These are phyloP conservation scores for Pygmarrhopalites habei DNA, from an alignment of 1,140 invertebrate genomes.

Conservation along the genomic window DNA sequence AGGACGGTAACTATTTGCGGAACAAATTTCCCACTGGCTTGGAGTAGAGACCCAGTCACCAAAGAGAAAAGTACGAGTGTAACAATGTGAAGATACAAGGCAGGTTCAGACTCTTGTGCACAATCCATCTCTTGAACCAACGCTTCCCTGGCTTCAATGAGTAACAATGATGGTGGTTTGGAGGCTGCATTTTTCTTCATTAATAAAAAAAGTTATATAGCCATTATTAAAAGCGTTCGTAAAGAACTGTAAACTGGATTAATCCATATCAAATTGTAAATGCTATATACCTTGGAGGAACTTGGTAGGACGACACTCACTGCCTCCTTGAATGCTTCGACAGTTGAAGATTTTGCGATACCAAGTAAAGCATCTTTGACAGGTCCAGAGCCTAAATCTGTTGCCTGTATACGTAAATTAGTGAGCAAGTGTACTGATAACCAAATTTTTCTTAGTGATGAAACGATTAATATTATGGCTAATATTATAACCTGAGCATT, in stretches of 20 bases:
- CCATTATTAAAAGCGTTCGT: too few species aligned
- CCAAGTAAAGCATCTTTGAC: constrained; percentile 73
- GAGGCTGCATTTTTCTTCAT: constrained; percentile 56
- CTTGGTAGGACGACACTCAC: constrained; percentile 58
- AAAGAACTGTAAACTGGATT: too few species aligned
- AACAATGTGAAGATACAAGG: constrained; percentile 73
- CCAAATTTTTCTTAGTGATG: too few species aligned
- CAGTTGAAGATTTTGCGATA: constrained; percentile 56
- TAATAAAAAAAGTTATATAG: too few species aligned
- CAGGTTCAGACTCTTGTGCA: constrained; percentile 60
- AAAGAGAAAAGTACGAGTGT: constrained; percentile 73
- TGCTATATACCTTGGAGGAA: too few species aligned
- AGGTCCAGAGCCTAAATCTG: constrained; percentile 62
- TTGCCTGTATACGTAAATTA: too few species aligned
- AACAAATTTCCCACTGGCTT: constrained; percentile 85
- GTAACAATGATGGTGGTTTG: constrained; percentile 63
- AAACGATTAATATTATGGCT: too few species aligned
- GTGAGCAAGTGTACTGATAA: too few species aligned
- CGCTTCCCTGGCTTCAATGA: constrained; percentile 69
- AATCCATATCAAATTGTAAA: too few species aligned
- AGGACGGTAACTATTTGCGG: constrained; percentile 68
- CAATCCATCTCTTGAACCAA: constrained; percentile 66
- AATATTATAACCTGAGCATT: constrained; percentile 1
- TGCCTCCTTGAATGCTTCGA: constrained; percentile 78
- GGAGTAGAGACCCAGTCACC: constrained; percentile 69